A percentile compares a stretch with the other conserved stretches of the same genome.
Evolutionary conservation across 2,113 vertebrate genomes (phyloP).

Genomic region (Micronisus gabar): DNA sequence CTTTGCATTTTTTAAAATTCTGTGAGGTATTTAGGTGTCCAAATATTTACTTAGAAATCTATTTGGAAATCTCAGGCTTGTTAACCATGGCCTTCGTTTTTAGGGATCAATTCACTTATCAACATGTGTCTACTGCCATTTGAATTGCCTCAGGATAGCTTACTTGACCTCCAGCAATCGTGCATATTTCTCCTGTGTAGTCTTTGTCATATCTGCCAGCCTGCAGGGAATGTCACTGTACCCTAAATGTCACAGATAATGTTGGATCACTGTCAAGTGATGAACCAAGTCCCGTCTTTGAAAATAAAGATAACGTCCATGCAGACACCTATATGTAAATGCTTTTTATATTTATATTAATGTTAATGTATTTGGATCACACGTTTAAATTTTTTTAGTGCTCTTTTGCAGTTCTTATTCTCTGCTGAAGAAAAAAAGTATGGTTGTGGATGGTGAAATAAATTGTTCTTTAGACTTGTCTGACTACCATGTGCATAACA

Average conservation of each 20-base stretch:
- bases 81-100: neutral
- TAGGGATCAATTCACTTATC: neutral
- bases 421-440: neutral
- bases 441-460: neutral
- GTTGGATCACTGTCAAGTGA: neutral
- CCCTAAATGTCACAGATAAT: neutral
- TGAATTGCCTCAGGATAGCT: neutral
- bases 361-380: neutral
- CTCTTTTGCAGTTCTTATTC: neutral
- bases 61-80: neutral
- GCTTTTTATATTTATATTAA: neutral
- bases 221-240: neutral
- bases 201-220: neutral
- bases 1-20: neutral
- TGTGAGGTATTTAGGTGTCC: rapidly evolving
- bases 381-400: neutral
- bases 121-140: neutral
- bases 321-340: neutral
- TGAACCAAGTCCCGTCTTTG: neutral
- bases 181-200: neutral
- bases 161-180: neutral
- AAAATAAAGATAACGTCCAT: neutral
- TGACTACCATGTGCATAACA: neutral
- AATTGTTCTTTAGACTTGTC: neutral
- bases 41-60: neutral